Evolutionary conservation across 1,140 invertebrate genomes (phyloP), one percentile per base, ranked within the genome.

Genomic region (Coenobita brevimanus): DNA sequence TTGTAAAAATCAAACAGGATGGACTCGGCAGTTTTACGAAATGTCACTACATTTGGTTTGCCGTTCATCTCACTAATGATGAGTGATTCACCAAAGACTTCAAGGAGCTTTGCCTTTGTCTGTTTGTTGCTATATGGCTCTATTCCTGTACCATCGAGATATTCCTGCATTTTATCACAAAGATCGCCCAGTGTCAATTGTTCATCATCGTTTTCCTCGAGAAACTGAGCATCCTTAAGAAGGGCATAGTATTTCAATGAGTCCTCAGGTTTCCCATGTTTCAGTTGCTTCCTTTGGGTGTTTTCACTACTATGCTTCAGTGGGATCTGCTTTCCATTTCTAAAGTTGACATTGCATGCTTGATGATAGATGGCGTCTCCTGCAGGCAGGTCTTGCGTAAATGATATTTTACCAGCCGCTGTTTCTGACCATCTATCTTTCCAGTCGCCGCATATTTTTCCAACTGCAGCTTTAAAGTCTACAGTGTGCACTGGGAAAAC

Each of bases 31-130:
- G 76, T 79, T 24, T 79, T n/a, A n/a, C n/a, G n/a, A n/a, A n/a
- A n/a, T n/a, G n/a, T n/a, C n/a, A n/a, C n/a, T n/a, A n/a, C n/a
- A 46, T 79, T 79, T 79, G 46, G 76, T 79, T 79, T 79, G 46
- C 46, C 76, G 43, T 79, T 79, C 38, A 79, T 15, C 24, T 79
- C 76, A 54, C 15, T 79, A 79, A 79, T 50, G 43, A 79, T 46
- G 43, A 50, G 46, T 54, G 24, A 79, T 36, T 79, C 76, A 79
- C 43, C 76, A 38, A 73, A 73, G 36, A 73, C 38, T 73, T 33
- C 69, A 33, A 33, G 27, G 30, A 73, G 69, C 69, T 73, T 73
- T 73, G 69, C 36, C 36, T 73, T 73, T 73, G 36, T 73, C 38
- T 73, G 69, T 38, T 21, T 73, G 27, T 38, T 73, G 36, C 69